Conservation (phyloP, 2,888 invertebrate genomes). For the Entomobrya multifasciata region DNA sequence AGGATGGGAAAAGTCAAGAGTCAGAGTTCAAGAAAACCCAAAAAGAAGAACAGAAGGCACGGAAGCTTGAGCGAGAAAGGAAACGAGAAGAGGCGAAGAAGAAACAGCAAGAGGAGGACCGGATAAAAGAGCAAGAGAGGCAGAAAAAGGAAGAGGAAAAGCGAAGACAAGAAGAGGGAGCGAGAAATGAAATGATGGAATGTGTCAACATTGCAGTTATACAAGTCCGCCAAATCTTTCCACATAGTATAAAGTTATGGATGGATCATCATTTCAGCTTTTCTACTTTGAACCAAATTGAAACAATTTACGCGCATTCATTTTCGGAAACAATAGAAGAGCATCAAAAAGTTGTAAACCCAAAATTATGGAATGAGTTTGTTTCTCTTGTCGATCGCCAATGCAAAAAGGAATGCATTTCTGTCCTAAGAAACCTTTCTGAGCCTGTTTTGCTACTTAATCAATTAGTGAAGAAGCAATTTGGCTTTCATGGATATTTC, state of each 20-base stretch:
- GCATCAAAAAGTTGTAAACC: background rate
- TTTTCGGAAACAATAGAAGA: background rate
- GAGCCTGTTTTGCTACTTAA: background rate
- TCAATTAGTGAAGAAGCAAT: background rate
- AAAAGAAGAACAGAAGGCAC: no score
- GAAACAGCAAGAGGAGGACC: background rate
- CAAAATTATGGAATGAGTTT: background rate
- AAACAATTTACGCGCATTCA: background rate
- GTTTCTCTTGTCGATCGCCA: background rate
- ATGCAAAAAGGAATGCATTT: background rate
- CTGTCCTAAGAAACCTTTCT: background rate
- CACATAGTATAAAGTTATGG: background rate
- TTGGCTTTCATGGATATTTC: background rate
- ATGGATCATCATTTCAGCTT: background rate
- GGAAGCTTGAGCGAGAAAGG: no score
- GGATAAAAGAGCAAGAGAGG: no score
- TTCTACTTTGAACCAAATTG: background rate
- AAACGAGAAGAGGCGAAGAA: background rate
- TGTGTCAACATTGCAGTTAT: background rate
- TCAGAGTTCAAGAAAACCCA: no score
- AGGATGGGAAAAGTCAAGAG: no score
- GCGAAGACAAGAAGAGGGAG: slow-evolving; percentile 1
- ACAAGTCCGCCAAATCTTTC: background rate
- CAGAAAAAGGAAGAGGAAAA: slow-evolving; percentile 2
- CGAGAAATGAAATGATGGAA: background rate